Evolutionary conservation across 2,888 invertebrate species (phyloP), one percentile per base, ranked within the genome.

Genomic region (Aelia acuminata): DNA sequence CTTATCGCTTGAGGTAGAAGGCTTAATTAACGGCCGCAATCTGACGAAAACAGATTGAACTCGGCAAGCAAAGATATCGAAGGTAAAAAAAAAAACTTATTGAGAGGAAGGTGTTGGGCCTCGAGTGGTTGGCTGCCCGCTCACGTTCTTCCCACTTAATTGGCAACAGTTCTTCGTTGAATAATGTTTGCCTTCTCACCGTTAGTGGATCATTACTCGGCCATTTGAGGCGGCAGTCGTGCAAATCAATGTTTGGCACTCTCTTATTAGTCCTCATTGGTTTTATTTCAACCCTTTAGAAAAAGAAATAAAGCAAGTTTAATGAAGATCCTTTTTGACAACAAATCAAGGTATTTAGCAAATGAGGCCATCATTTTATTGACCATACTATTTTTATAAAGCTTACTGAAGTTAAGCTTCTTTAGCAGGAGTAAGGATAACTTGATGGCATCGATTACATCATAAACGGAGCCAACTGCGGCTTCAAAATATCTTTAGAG

Each of bases 131-230:
- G 18, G 7, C 31, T 35, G 31, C 35, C 63, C 63, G 63, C 63
- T 70, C 63, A 70, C 63, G 63, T 70, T 35, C 35, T 70, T 18
- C 18, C 20, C 63, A 70, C 18, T 70, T 70, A 70, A 70, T 70
- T 70, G 63, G 63, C 35, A 70, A 70, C 31, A 70, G 35, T 31
- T 70, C 63, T 70, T 70, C 5, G 31, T 7, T 70, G 63, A 70
- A 70, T 70, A 35, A 70, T 70, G 35, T 35, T 70, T 35, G 3
- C 0, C 35, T 35, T 70, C 63, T 70, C 35, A 20, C 63, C 31
- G 1, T 20, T 35, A 20, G 31, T 35, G 8, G 63, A 20, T 35
- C 35, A 70, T 70, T 70, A 35, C 18, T 31, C 18, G 18, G 2
- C 35, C 18, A 7, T 70, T 70, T 35, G 1, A 7, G 35, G 63